phyloP scores from a whole-genome alignment of 2,797 vertebrate genomes.

The Takifugu ocellatus region DNA sequence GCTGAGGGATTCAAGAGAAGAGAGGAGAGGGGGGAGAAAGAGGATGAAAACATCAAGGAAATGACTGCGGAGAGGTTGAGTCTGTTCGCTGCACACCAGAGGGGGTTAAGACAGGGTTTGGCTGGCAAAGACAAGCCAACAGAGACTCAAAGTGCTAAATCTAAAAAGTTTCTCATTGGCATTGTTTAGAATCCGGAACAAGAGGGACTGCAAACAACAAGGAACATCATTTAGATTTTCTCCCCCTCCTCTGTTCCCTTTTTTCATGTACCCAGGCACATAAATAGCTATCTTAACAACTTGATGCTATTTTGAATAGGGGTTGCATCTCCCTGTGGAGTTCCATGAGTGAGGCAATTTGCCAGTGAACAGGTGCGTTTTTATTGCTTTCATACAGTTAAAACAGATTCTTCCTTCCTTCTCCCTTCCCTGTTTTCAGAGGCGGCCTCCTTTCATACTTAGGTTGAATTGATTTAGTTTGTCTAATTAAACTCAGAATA shows the following conservation, averaged over 20 bases:
- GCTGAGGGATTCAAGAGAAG: constrained; percentile 72
- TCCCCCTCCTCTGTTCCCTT: constrained; percentile 54
- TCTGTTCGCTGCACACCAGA: constrained; percentile 71
- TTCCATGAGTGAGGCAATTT: constrained; percentile 80
- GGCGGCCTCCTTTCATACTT: constrained; percentile 76
- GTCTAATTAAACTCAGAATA: constrained; percentile 84
- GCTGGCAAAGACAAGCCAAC: constrained; percentile 76
- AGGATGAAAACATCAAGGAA: constrained; percentile 72
- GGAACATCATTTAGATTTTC: constrained; percentile 73
- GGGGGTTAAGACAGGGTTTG: constrained; percentile 80
- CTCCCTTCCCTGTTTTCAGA: constrained; percentile 66
- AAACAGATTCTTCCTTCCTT: constrained; percentile 74
- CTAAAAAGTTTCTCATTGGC: constrained; percentile 75
- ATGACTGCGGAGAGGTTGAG: constrained; percentile 58
- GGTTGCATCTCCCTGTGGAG: constrained; percentile 70
- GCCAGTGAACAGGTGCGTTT: constrained; percentile 80
- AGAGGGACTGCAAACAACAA: constrained; percentile 74
- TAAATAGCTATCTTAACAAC: constrained; percentile 81
- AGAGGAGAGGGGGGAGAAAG: constrained; percentile 45
- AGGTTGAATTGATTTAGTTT: constrained; percentile 83
- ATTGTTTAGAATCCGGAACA: constrained; percentile 80
- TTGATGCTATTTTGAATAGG: constrained; percentile 80
- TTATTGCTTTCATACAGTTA: constrained; percentile 83
- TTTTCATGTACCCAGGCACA: constrained; percentile 71
- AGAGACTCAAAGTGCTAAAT: constrained; percentile 74